phyloP scores from a whole-genome alignment of 2,888 invertebrate species.

The Phymatocera aterrima region DNA sequence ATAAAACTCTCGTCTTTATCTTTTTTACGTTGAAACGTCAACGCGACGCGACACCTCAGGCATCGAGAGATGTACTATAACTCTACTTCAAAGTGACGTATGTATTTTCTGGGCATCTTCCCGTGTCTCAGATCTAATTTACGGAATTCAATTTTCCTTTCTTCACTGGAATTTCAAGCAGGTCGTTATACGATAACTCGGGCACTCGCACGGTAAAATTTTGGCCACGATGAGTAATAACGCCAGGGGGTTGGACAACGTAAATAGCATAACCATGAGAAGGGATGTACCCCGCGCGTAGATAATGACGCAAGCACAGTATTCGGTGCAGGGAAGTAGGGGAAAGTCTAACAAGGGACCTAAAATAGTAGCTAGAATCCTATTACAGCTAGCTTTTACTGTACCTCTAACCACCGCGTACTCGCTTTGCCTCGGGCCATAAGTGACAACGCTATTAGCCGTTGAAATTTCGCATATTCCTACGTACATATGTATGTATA shows the following conservation, averaged over 20 bases:
- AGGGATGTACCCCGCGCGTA: not conserved
- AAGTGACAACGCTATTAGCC: not conserved
- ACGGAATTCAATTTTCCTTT: constrained; percentile 20
- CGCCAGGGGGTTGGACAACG: not conserved
- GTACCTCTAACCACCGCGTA: not conserved
- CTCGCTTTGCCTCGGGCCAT: not conserved
- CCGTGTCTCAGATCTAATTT: constrained; percentile 13
- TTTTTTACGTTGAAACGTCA: not conserved
- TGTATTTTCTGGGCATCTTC: not conserved
- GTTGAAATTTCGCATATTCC: not conserved
- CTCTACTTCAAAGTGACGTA: constrained; percentile 11
- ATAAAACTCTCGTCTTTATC: not conserved
- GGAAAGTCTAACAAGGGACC: constrained; percentile 16
- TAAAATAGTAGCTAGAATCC: constrained; percentile 14
- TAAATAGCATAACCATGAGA: not conserved
- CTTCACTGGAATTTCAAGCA: constrained; percentile 15
- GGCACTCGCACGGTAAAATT: not conserved
- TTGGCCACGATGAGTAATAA: not conserved
- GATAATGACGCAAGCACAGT: not conserved
- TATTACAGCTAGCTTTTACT: constrained; percentile 24
- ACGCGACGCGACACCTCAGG: not conserved
- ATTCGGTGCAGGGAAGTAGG: not conserved
- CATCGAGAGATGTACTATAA: not conserved
- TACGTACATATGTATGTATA: not conserved
- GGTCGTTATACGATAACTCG: not conserved